Percentiles rank a stretch among this genome's conserved stretches.
These are phyloP conservation scores for Ptilodon capucinus DNA, from an alignment of 2,888 invertebrate species.

Conservation along the genomic window DNA sequence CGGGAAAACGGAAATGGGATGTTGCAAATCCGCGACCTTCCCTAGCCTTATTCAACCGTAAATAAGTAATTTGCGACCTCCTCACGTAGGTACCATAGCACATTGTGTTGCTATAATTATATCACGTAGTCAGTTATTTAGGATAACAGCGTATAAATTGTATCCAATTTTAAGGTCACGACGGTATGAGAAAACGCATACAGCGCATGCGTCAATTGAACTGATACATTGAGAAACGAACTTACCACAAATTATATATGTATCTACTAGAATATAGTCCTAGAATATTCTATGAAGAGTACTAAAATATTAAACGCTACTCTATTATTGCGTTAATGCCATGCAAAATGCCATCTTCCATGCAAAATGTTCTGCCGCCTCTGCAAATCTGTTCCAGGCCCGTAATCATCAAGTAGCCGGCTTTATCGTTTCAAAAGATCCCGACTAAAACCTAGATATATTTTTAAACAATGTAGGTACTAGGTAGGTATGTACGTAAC, in stretches of 20 bases:
- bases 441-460: no score
- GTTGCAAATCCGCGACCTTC: not conserved
- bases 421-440: no score
- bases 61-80: not conserved
- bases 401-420: no score
- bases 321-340: no score
- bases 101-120: constrained; percentile 1
- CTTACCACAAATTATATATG: no score
- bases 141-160: constrained; percentile 1
- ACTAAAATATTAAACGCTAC: no score
- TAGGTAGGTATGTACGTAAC: no score
- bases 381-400: no score
- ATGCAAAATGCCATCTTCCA: no score
- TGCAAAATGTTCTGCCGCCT: no score
- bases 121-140: not conserved
- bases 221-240: not conserved
- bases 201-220: not conserved
- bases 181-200: constrained; percentile 4
- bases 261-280: not conserved
- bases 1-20: not conserved
- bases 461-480: no score
- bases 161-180: constrained; percentile 7
- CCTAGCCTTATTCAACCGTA: not conserved
- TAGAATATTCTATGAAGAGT: no score
- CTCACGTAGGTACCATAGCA: not conserved